phyloP scores from a whole-genome alignment of 2,888 invertebrate species.

The Nephrotoma flavescens region DNA sequence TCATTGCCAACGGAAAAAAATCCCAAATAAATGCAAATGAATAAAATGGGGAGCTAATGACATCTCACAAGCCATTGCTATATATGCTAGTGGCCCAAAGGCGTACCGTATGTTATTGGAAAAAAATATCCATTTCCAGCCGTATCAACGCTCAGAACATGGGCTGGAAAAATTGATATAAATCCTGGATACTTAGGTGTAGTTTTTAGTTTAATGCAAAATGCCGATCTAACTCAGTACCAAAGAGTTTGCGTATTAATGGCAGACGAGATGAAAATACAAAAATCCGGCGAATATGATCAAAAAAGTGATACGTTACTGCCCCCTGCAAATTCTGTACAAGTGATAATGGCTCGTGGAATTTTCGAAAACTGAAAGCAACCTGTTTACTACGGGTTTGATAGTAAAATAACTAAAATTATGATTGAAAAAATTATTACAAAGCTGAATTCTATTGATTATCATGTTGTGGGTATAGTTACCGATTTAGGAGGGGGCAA shows the following conservation, averaged over 20 bases:
- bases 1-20: neutral
- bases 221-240: slow-evolving; percentile 8
- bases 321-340: slow-evolving; percentile 8
- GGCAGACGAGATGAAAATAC: no score
- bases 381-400: no score
- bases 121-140: slow-evolving; percentile 3
- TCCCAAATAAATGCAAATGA: neutral
- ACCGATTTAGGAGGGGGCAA: no score
- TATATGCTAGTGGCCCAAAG: no score
- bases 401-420: no score
- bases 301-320: slow-evolving; percentile 7
- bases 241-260: no score
- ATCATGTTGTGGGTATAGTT: no score
- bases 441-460: no score
- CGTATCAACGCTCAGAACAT: slow-evolving; percentile 3
- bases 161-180: slow-evolving; percentile 8
- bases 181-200: slow-evolving; percentile 3
- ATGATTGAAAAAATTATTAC: no score
- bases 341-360: slow-evolving; percentile 11
- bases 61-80: slow-evolving; percentile 3
- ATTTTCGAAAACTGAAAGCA: slow-evolving; percentile 9
- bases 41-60: neutral
- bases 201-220: neutral
- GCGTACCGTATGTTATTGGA: neutral
- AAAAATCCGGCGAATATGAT: slow-evolving; percentile 9